phyloP scores from a whole-genome alignment of 2,888 invertebrate species.

The Tachina fera region DNA sequence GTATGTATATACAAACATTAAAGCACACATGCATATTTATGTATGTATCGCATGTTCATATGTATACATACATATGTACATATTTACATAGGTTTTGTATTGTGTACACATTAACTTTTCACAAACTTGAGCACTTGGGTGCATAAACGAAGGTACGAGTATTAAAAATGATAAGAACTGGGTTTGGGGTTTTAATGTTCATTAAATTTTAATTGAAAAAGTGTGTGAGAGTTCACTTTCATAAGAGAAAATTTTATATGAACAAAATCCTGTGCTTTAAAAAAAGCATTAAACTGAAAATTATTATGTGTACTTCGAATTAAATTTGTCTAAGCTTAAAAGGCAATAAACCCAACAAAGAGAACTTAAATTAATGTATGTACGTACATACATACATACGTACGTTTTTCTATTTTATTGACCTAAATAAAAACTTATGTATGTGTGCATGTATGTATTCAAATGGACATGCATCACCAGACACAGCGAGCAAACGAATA shows the following conservation, averaged over 20 bases:
- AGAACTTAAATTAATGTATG: background rate
- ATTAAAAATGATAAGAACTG: slow-evolving; percentile 27
- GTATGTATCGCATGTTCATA: background rate
- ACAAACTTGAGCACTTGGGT: background rate
- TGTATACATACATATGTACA: background rate
- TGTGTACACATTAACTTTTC: slow-evolving; percentile 5
- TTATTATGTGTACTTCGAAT: background rate
- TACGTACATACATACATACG: slow-evolving; percentile 16
- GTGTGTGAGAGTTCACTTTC: background rate
- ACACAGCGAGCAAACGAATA: slow-evolving; percentile 14
- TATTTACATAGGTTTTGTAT: background rate
- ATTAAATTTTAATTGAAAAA: slow-evolving; percentile 63
- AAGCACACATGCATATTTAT: background rate
- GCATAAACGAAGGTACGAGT: background rate
- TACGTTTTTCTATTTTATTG: background rate
- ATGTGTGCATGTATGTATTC: slow-evolving; percentile 24
- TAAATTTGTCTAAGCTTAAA: background rate
- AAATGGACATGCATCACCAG: slow-evolving; percentile 48
- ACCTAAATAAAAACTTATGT: background rate
- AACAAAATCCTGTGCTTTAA: slow-evolving; percentile 4
- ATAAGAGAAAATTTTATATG: background rate
- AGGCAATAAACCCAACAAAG: background rate
- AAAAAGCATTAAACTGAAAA: slow-evolving; percentile 1
- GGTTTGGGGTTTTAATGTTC: slow-evolving; percentile 51
- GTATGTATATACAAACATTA: background rate